These are phyloP conservation scores for Grammomys surdaster DNA, from an alignment of 2,113 vertebrate species.

Conservation along the genomic window DNA sequence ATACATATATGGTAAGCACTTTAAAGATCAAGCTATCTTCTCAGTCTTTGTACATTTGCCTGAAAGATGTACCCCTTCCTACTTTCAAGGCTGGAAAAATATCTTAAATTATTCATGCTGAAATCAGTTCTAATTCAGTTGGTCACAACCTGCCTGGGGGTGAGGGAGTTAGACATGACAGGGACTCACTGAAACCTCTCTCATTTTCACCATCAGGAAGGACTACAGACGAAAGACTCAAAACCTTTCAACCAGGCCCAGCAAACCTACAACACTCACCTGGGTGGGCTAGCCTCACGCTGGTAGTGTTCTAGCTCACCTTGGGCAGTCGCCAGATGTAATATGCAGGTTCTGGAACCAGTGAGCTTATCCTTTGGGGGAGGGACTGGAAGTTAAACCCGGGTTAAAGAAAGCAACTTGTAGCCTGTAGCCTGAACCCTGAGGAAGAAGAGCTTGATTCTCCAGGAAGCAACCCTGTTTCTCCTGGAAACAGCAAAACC, in stretches of 20 bases:
- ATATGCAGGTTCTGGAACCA: not conserved
- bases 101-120: not conserved
- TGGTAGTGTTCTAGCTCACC: not conserved
- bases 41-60: not conserved
- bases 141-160: not conserved
- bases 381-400: constrained; percentile 59
- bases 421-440: not conserved
- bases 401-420: constrained; percentile 71
- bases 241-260: too few species aligned
- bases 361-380: not conserved
- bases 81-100: constrained; percentile 2
- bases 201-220: accelerated
- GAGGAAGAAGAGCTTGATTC: constrained; percentile 59
- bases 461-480: not conserved
- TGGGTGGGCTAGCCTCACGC: not conserved
- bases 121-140: not conserved
- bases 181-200: not conserved
- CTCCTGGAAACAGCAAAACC: constrained; percentile 59
- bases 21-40: not conserved
- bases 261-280: accelerated
- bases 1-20: not conserved
- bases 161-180: not conserved
- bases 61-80: not conserved
- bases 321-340: not conserved
- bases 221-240: not conserved